These are phyloP conservation scores for Pseudoips prasinana DNA, from an alignment of 2,888 invertebrate species.

Conservation along the genomic window DNA sequence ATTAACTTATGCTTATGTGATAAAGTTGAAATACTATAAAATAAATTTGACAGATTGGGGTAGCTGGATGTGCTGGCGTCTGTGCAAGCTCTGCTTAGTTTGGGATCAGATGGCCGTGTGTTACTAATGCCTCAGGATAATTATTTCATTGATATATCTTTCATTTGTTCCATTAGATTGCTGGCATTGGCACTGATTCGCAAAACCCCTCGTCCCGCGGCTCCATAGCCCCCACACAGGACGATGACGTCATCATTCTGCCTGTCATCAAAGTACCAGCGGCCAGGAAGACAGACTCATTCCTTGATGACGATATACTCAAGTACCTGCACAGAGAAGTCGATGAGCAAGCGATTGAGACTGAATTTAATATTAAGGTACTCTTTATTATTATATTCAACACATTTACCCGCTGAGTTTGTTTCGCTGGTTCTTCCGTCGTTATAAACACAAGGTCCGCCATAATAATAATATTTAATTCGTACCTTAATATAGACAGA, in stretches of 20 bases:
- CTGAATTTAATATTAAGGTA: conserved; percentile 86
- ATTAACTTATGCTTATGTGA: no score
- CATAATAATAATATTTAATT: no score
- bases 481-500: no score
- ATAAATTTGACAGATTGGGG: no score
- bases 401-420: not conserved
- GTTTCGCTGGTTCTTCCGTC: no score
- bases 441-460: no score
- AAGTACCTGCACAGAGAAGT: conserved; percentile 85
- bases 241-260: conserved; percentile 52
- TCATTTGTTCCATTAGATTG: conserved; percentile 60
- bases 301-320: conserved; percentile 83
- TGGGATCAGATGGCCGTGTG: no score
- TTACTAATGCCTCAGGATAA: no score
- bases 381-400: not conserved
- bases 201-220: conserved; percentile 85
- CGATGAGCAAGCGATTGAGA: conserved; percentile 85
- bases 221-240: conserved; percentile 79
- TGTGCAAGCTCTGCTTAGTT: no score
- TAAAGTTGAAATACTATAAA: no score
- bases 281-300: conserved; percentile 59
- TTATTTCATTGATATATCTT: no score
- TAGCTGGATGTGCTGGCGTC: no score
- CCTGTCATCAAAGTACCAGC: conserved; percentile 48
- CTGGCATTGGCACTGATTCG: conserved; percentile 84